Percentiles rank a stretch among this genome's conserved stretches.
Conservation (phyloP, 2,888 invertebrate genomes). For the Phytoseiulus persimilis region DNA sequence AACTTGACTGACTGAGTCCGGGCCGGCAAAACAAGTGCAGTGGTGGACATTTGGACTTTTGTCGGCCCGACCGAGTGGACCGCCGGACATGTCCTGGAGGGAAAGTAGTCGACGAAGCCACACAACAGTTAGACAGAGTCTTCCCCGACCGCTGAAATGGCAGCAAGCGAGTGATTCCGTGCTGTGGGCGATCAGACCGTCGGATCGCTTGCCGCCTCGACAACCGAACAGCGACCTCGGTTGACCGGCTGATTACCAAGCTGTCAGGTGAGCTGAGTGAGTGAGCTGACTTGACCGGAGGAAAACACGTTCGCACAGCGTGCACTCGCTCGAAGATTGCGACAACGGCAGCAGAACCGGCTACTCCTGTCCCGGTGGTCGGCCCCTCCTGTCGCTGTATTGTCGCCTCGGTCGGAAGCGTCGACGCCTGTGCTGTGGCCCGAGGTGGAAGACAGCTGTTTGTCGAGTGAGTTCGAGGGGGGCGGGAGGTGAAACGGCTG, state of each 20-base stretch:
- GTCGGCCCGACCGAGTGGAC: neutral
- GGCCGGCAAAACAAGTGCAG: neutral
- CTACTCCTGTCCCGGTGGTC: neutral
- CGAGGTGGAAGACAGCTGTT: neutral
- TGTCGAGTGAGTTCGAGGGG: neutral
- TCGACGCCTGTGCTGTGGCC: neutral
- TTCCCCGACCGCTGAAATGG: neutral
- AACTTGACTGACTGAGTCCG: no score
- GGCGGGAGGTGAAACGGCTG: neutral
- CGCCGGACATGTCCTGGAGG: neutral
- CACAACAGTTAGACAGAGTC: neutral
- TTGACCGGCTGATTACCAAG: neutral
- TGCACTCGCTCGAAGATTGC: neutral
- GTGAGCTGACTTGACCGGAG: neutral
- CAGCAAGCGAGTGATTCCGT: neutral
- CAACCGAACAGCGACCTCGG: neutral
- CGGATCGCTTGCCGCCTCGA: neutral
- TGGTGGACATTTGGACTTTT: neutral
- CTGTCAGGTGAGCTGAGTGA: neutral
- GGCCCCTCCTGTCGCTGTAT: neutral
- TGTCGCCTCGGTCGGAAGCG: neutral
- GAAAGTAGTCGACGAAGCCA: neutral
- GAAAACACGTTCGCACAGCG: neutral
- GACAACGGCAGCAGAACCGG: neutral
- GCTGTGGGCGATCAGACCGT: neutral